Evolutionary conservation across 2,113 vertebrate genomes (phyloP), one percentile per base, ranked within the genome.

Genomic region (Garra rufa): DNA sequence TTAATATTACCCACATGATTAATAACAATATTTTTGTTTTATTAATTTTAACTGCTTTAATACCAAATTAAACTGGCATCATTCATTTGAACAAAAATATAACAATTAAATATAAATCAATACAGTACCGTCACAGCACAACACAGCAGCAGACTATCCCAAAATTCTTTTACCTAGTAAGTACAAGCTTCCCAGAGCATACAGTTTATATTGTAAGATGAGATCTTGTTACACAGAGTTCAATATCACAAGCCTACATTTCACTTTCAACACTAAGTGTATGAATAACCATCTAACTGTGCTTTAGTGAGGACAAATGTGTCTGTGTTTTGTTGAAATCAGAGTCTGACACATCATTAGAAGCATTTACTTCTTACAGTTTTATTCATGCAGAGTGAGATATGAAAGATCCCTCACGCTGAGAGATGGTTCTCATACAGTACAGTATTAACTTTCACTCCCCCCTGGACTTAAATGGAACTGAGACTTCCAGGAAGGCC

Each of bases 391-490:
- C 52, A 21, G 28, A 63, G 65, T 34, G 24, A 74, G 26, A 80
- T 80, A 52, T 50, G 77, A 71, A 48, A 74, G 50, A 6, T 14
- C 43, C 44, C 67, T 11, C 19, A 50, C 85, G 50, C 57, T 67
- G 76, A 86, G 76, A 73, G 61, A 84, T 81, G 85, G 88, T 85
- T 83, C 87, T 55, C 52, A 80, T 91, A 92, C 90, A 85, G 89
- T 89, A 90, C 83, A 63, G 82, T 91, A 90, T 93, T 91, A 50
- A 4, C 84, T 91, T 92, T 89, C 92, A 85, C 59, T 43, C 17
- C 81, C 57, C 13, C 59, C 69, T 91, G 91, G 93, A 93, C 86
- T 91, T 92, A 94, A 91, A 71, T 83, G 87, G 90, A 83, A 69
- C 86, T 86, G 57, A 71, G 84, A 9, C 88, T 92, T 91, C 92